Conservation (phyloP, 2,113 vertebrate genomes). For the Neolamprologus falcicula region DNA sequence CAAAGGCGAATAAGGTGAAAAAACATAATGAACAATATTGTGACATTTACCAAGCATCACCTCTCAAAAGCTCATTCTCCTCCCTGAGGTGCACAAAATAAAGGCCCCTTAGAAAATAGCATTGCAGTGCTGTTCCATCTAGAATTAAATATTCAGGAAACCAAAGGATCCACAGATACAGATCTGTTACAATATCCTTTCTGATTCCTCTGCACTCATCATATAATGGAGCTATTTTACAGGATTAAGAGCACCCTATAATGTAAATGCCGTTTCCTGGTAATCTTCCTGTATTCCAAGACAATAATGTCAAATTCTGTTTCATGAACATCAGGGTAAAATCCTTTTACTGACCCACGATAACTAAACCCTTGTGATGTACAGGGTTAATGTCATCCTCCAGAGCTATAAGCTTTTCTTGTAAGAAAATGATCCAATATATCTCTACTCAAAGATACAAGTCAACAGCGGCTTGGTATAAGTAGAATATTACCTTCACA, state of each 20-base stretch:
- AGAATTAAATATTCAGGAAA: neutral
- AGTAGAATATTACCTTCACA: neutral
- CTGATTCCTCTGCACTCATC: neutral
- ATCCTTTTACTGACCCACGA: neutral
- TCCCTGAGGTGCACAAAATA: neutral
- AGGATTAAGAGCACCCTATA: neutral
- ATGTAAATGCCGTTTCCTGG: neutral
- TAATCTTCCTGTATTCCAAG: neutral
- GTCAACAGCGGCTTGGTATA: neutral
- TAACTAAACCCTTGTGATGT: neutral
- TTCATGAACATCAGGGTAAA: neutral
- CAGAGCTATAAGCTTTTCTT: neutral
- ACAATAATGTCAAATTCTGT: neutral
- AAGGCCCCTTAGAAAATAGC: neutral
- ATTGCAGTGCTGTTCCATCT: neutral
- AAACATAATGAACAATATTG: neutral
- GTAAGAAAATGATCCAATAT: neutral
- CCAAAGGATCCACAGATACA: neutral
- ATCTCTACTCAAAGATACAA: neutral
- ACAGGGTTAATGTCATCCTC: neutral
- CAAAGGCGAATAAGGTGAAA: neutral
- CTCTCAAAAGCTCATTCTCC: neutral
- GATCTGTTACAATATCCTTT: neutral
- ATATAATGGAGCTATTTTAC: neutral
- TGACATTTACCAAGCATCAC: neutral